phyloP scores from a whole-genome alignment of 2,113 vertebrate genomes.

The Castor canadensis region DNA sequence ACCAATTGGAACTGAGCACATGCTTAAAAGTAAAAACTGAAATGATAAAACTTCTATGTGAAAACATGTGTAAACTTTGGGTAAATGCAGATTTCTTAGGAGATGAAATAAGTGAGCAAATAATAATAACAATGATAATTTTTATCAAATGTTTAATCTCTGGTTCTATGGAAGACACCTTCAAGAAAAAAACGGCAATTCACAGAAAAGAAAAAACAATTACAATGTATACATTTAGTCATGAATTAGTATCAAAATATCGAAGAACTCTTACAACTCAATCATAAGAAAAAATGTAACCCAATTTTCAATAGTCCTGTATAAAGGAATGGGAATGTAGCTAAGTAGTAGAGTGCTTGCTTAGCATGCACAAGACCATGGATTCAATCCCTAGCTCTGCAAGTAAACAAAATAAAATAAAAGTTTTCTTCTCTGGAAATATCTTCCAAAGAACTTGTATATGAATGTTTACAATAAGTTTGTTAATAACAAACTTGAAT shows the following conservation, averaged over 20 bases:
- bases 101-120: constrained; percentile 8
- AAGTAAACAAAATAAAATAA: too few relatives aligned
- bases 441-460: not conserved
- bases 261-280: not conserved
- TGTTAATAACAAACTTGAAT: not conserved
- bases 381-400: too few relatives aligned
- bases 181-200: not conserved
- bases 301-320: not conserved
- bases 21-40: not conserved
- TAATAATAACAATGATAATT: not conserved
- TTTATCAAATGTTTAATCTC: not conserved
- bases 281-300: not conserved
- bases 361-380: too few relatives aligned
- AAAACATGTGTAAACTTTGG: not conserved
- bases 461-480: not conserved
- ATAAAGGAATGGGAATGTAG: not conserved
- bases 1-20: constrained; percentile 1
- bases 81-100: not conserved
- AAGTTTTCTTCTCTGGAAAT: not conserved
- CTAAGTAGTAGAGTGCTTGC: too few relatives aligned
- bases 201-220: not conserved
- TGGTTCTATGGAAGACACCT: not conserved
- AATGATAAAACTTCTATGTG: not conserved
- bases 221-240: not conserved
- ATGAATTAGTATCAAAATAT: not conserved